Conservation (phyloP, 92 coral and sea anemone species). For the Muricea muricata region DNA sequence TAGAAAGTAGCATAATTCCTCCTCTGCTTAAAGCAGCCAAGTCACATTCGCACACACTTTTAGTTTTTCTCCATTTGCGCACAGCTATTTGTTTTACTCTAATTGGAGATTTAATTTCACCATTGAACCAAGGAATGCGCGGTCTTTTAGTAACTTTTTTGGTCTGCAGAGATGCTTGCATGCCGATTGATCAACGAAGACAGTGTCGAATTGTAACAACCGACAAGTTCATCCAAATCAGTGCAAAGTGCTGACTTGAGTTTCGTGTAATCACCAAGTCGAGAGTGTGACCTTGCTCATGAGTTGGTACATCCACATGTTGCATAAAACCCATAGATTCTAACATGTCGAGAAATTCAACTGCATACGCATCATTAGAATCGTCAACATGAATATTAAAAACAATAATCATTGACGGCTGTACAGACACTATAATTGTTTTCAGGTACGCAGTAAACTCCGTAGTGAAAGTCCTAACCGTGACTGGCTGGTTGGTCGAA, state of each 20-base stretch:
- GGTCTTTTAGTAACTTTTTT: not conserved
- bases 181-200: not conserved
- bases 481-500: too few relatives aligned
- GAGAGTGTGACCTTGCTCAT: not conserved
- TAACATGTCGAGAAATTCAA: not conserved
- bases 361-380: not conserved
- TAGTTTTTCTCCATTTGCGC: constrained; percentile 8
- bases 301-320: not conserved
- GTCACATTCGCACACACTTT: not conserved
- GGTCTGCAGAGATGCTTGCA: not conserved
- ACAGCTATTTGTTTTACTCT: not conserved
- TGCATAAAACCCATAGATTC: constrained; percentile 6
- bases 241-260: not conserved
- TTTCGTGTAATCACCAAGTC: not conserved
- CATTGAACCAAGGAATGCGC: not conserved
- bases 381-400: constrained; percentile 1
- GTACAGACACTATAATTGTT: too few relatives aligned
- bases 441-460: too few relatives aligned
- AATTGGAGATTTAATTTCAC: not conserved
- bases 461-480: too few relatives aligned
- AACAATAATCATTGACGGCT: too few relatives aligned
- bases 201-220: not conserved
- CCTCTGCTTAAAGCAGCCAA: too few relatives aligned
- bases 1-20: too few relatives aligned
- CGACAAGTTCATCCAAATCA: not conserved